Evolutionary conservation across 2,113 vertebrate genomes (phyloP).

Genomic region (Fulmarus glacialis): DNA sequence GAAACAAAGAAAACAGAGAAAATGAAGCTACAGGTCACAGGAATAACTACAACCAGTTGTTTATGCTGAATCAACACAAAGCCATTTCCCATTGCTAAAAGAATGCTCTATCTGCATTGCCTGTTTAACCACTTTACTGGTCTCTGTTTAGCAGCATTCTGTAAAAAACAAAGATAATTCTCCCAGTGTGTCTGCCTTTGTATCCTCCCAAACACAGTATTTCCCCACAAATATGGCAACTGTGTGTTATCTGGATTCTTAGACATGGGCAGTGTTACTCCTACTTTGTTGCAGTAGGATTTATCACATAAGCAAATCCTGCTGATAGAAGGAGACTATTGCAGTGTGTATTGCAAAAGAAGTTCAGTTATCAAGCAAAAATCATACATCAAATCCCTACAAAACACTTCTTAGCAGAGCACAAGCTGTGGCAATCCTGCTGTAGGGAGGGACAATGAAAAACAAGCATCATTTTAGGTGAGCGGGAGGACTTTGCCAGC

Average conservation of each 20-base stretch:
- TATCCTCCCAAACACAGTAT: neutral
- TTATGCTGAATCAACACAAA: neutral
- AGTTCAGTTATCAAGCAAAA: neutral
- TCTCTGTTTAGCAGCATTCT: neutral
- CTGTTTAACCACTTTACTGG: neutral
- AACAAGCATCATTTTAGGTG: neutral
- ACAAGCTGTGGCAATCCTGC: neutral
- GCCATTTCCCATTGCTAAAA: neutral
- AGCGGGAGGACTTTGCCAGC: neutral
- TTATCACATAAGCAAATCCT: neutral
- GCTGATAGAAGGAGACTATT: neutral
- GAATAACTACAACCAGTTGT: neutral
- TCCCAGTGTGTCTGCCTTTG: neutral
- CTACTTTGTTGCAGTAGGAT: neutral
- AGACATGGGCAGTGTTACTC: neutral
- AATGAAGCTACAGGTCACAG: slow-evolving; percentile 50
- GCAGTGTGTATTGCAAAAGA: neutral
- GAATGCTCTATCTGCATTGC: neutral
- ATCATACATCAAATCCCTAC: neutral
- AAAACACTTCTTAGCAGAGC: neutral
- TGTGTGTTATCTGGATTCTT: neutral
- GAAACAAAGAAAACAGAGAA: slow-evolving; percentile 59
- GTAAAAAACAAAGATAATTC: neutral
- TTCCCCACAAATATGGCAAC: neutral
- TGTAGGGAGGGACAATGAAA: neutral